phyloP scores from a whole-genome alignment of 2,113 vertebrate species.

The Bostrychus sinensis region DNA sequence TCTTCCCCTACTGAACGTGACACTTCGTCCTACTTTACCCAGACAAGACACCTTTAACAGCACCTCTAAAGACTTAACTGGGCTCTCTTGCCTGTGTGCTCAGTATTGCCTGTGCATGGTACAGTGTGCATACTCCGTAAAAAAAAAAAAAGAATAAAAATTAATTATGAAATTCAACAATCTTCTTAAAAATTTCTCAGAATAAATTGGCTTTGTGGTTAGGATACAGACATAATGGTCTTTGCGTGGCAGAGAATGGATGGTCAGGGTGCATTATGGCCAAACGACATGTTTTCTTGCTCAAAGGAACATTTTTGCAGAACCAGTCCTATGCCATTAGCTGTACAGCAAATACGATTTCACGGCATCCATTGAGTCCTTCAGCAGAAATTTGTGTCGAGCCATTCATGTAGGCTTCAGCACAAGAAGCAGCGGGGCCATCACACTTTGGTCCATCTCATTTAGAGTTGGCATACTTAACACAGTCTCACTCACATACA shows the following conservation, averaged over 20 bases:
- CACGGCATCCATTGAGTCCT: slow-evolving; percentile 72
- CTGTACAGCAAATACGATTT: slow-evolving; percentile 72
- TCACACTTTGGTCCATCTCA: slow-evolving; percentile 83
- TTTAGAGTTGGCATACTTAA: slow-evolving; percentile 79
- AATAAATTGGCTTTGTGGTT: not conserved
- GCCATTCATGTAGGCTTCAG: slow-evolving; percentile 73
- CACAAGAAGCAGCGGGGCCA: slow-evolving; percentile 80
- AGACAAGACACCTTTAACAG: slow-evolving; percentile 39
- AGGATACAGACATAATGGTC: slow-evolving; percentile 7
- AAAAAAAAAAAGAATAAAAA: not conserved
- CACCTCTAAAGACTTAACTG: slow-evolving; percentile 27
- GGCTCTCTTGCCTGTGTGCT: slow-evolving; percentile 19
- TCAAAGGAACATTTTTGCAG: slow-evolving; percentile 66
- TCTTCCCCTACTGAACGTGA: slow-evolving; percentile 23
- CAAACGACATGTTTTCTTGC: slow-evolving; percentile 62
- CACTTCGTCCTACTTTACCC: slow-evolving; percentile 46
- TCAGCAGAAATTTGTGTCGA: slow-evolving; percentile 72
- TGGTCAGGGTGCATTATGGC: slow-evolving; percentile 63
- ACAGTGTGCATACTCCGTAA: slow-evolving; percentile 10
- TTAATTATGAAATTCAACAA: not conserved
- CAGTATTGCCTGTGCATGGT: slow-evolving; percentile 16
- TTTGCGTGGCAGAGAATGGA: slow-evolving; percentile 43
- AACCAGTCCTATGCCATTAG: slow-evolving; percentile 70
- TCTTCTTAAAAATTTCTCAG: not conserved
- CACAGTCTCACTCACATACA: slow-evolving; percentile 77